A percentile compares a stretch with the other conserved stretches of the same genome.
Evolutionary conservation across 2,113 vertebrate genomes (phyloP).

Genomic region (Asarcornis scutulata): DNA sequence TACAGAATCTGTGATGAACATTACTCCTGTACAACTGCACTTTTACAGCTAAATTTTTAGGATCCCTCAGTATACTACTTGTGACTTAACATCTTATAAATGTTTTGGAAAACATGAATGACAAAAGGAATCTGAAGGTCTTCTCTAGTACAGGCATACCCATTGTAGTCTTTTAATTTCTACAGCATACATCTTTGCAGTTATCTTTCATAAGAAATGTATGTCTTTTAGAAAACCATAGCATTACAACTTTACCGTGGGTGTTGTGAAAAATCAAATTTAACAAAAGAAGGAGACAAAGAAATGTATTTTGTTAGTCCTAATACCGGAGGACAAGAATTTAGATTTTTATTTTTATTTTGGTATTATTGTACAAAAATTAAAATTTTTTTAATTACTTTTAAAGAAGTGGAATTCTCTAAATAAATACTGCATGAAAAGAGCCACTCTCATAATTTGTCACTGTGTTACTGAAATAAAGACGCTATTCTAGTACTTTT

Average conservation of each 20-base stretch:
- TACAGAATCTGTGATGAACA: not conserved
- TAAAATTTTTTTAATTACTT: not conserved
- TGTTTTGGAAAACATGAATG: not conserved
- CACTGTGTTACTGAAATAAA: not conserved
- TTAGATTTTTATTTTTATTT: not conserved
- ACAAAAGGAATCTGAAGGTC: not conserved
- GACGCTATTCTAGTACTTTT: not conserved
- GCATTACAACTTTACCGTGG: not conserved
- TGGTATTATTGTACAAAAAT: not conserved
- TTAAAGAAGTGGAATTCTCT: not conserved
- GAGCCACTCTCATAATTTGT: not conserved
- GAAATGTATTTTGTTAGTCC: not conserved
- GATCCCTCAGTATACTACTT: not conserved
- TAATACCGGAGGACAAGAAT: not conserved
- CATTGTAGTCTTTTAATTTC: not conserved
- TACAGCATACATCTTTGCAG: not conserved
- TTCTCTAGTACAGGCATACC: not conserved
- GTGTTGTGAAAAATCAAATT: not conserved
- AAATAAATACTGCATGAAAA: not conserved
- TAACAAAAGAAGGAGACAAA: not conserved
- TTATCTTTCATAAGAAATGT: not conserved
- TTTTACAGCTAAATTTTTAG: too few species aligned
- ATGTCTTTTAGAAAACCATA: not conserved
- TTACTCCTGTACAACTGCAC: not conserved
- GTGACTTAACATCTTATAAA: not conserved